Evolutionary conservation across 2,113 vertebrate genomes (phyloP).

Genomic region (Colistium nudipinnis): DNA sequence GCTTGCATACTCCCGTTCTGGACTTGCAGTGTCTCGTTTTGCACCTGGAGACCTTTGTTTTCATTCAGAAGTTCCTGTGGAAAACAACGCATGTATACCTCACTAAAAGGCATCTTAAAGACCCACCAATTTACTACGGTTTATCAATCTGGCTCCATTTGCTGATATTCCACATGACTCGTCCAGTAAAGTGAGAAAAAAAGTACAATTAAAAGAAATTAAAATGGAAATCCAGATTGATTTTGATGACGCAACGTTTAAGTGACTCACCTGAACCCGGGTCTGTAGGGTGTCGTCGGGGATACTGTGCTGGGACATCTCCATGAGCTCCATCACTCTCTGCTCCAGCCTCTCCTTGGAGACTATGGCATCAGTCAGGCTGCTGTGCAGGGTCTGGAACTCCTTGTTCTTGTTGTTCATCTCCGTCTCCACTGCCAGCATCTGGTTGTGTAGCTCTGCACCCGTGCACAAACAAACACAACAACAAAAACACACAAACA

Average conservation of each 20-base stretch:
- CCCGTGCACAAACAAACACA: not conserved
- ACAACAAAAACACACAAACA: not conserved
- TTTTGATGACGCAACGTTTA: not conserved
- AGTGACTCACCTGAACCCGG: conserved; percentile 78
- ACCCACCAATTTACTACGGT: no score
- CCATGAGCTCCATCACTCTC: conserved; percentile 90
- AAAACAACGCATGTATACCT: conserved; percentile 13
- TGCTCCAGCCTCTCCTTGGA: conserved; percentile 95
- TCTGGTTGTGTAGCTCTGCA: conserved; percentile 91
- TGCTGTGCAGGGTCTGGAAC: conserved; percentile 93
- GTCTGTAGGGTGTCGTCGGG: conserved; percentile 89
- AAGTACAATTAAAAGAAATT: not conserved
- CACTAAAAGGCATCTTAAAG: not conserved
- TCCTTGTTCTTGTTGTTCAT: conserved; percentile 87
- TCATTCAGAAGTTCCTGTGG: conserved; percentile 93
- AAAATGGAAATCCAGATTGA: not conserved
- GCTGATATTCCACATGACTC: not conserved
- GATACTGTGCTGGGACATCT: conserved; percentile 89
- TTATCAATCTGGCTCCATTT: no score
- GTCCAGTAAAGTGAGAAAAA: not conserved
- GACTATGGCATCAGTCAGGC: conserved; percentile 90
- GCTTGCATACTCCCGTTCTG: conserved; percentile 91
- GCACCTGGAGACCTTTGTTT: conserved; percentile 90
- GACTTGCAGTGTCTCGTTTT: conserved; percentile 89
- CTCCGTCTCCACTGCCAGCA: conserved; percentile 87